Evolutionary conservation across 1,140 invertebrate species (phyloP), one percentile per base, ranked within the genome.

Genomic region (Babylonia areolata): DNA sequence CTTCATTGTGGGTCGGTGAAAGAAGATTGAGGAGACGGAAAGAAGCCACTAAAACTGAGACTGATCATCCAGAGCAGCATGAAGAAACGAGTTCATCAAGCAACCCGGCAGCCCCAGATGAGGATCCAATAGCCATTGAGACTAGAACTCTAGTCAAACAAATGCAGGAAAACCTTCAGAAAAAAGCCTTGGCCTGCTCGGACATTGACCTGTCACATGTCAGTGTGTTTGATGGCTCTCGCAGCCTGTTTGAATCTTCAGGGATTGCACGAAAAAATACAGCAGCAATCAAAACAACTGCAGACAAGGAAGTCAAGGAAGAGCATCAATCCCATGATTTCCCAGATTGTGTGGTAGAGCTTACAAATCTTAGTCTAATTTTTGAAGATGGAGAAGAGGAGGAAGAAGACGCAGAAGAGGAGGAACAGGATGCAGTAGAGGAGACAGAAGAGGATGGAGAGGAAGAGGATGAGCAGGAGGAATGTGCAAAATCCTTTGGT

Each of bases 331-430:
- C 40, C 17, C 9, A 17, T 77, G 37, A 37, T 40, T 17, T 40
- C 3, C 17, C 75, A 35, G 71, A 75, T 9, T 69, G 54, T 39
- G 81, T 69, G 15, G 31, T 17, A 58, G 58, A 39, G 35, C n/a
- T 28, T 86, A 75, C 46, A 31, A 85, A 81, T 42, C 80, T 85
- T 0, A 85, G 83, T 84, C 78, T 83, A 31, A 79, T 58, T 85
- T 81, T 83, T 46, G 85, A 85, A 51, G 86, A 89, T 40, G 87
- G 85, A 28, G 85, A 87, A 58, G 86, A 85, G 33, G 84, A 86
- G 35, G 81, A 80, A 5, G 84, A 87, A 69, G 84, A 85, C n/a
- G 83, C 80, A 23, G 80, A 80, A 3, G 77, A 85, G 46, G 33
- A 40, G n/a, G 69, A 69, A 35, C 54, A 83, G 12, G 81, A 71